Conservation (phyloP, 2,888 invertebrate genomes). For the Brenthis ino region DNA sequence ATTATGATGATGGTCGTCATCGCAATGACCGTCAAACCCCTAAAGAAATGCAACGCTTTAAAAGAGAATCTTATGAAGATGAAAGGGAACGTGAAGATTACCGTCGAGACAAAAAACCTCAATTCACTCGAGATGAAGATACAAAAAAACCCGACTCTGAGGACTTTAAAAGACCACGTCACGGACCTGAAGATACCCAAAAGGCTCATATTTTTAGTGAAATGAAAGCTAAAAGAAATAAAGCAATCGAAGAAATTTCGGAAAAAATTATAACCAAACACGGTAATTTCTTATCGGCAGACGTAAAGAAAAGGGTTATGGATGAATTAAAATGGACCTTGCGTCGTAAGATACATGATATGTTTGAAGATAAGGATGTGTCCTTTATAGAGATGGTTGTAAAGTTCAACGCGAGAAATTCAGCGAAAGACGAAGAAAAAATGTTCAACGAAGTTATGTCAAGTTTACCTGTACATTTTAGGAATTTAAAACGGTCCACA, state of each 20-base stretch:
- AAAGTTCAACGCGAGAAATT: conserved; percentile 61
- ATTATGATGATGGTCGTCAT: conserved; percentile 43
- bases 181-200: conserved; percentile 16
- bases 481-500: conserved; percentile 53
- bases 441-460: conserved; percentile 59
- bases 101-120: conserved; percentile 14
- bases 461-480: conserved; percentile 55
- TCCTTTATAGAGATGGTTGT: conserved; percentile 67
- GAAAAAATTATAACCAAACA: conserved; percentile 56
- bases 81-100: conserved; percentile 20
- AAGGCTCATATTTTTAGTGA: conserved; percentile 21
- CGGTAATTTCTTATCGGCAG: conserved; percentile 47
- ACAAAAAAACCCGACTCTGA: background rate
- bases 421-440: conserved; percentile 54
- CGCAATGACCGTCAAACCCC: conserved; percentile 37
- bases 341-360: conserved; percentile 51
- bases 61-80: conserved; percentile 21
- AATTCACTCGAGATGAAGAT: conserved; percentile 18
- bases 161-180: conserved; percentile 13
- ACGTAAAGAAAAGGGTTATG: conserved; percentile 49
- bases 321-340: conserved; percentile 55
- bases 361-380: conserved; percentile 63
- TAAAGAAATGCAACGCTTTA: conserved; percentile 22
- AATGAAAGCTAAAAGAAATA: conserved; percentile 56
- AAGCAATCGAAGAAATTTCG: conserved; percentile 60